Conservation (phyloP, 1,140 invertebrate genomes). For the Heliconius nattereri region DNA sequence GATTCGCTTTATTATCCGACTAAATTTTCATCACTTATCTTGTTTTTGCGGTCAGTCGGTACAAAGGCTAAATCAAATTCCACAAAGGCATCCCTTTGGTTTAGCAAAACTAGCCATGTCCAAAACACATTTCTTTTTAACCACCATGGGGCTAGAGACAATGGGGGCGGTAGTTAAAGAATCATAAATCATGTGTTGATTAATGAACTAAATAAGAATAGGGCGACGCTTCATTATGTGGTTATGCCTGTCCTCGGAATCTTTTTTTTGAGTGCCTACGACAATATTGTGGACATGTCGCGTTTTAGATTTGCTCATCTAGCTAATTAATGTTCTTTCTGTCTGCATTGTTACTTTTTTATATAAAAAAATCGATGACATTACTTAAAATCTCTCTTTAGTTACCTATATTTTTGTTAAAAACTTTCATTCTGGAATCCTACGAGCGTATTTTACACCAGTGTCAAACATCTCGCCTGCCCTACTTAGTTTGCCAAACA, state of each 20-base stretch:
- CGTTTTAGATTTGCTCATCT: not conserved
- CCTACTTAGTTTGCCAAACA: constrained; percentile 43
- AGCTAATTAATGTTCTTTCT: not conserved
- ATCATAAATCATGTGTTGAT: constrained; percentile 68
- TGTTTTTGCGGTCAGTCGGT: constrained; percentile 35
- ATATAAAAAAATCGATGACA: too few species aligned
- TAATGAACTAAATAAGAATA: constrained; percentile 57
- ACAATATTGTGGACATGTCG: not conserved
- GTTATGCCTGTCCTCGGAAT: constrained; percentile 21
- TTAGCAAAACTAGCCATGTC: constrained; percentile 46
- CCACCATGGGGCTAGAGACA: constrained; percentile 46
- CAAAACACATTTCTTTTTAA: constrained; percentile 48
- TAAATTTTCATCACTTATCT: constrained; percentile 33
- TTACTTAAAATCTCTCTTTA: not conserved
- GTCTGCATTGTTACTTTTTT: not conserved
- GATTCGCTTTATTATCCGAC: constrained; percentile 24
- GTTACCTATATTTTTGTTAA: not conserved
- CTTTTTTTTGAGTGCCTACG: not conserved
- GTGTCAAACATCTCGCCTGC: constrained; percentile 46
- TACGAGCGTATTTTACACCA: constrained; percentile 44
- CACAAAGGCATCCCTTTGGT: constrained; percentile 41
- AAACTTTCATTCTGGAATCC: constrained; percentile 9
- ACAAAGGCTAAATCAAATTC: constrained; percentile 35
- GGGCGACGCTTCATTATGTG: constrained; percentile 41
- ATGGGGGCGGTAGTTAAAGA: constrained; percentile 51